Conservation (phyloP, 2,797 vertebrate genomes). For the Rhadinocentrus ornatus region DNA sequence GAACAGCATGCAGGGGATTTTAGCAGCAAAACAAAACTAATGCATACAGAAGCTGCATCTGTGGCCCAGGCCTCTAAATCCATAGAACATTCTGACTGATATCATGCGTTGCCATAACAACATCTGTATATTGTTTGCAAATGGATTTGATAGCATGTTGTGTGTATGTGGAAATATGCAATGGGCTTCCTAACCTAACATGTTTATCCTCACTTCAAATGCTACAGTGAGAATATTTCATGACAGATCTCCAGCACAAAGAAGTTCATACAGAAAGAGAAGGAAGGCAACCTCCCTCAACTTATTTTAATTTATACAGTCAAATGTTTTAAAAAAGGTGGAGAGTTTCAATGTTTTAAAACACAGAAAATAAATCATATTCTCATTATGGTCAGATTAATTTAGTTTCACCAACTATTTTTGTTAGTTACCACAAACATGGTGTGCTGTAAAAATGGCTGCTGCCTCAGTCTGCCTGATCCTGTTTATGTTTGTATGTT, state of each 20-base stretch:
- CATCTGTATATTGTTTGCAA: constrained; percentile 23
- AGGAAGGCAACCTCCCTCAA: background rate
- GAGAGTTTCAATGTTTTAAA: too few species aligned
- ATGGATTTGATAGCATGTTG: constrained; percentile 1
- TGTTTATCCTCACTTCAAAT: constrained; percentile 37
- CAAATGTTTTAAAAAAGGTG: too few species aligned
- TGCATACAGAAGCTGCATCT: background rate
- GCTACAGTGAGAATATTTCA: constrained; percentile 16
- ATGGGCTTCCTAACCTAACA: constrained; percentile 26
- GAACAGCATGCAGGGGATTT: constrained; percentile 7
- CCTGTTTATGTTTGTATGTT: too few species aligned
- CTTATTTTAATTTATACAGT: too few species aligned
- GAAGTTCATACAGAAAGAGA: background rate
- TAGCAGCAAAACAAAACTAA: constrained; percentile 19
- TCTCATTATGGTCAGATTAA: too few species aligned
- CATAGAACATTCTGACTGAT: background rate
- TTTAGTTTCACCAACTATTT: too few species aligned
- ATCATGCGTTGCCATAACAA: constrained; percentile 43
- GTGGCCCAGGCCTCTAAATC: background rate
- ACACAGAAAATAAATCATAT: too few species aligned
- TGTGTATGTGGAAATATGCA: constrained; percentile 31
- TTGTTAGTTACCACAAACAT: too few species aligned
- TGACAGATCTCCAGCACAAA: constrained; percentile 13
- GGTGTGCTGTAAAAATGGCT: too few species aligned
- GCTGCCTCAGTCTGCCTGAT: too few species aligned